phyloP scores from a whole-genome alignment of 2,113 vertebrate species.

The Ia io region DNA sequence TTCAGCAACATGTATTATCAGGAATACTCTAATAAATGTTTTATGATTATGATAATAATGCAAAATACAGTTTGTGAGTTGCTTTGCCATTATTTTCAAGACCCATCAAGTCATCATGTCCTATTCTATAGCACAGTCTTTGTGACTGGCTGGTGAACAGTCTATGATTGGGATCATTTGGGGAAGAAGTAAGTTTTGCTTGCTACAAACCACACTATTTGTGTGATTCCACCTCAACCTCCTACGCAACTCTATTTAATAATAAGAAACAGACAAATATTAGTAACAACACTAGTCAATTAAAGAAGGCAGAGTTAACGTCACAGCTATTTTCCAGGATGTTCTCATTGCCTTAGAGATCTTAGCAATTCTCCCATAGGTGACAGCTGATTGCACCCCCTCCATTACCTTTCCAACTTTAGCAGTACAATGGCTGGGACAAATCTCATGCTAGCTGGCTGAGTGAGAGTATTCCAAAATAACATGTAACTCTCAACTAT shows the following conservation, averaged over 20 bases:
- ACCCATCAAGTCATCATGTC: neutral
- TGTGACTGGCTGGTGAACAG: neutral
- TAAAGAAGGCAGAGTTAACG: neutral
- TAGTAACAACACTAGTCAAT: neutral
- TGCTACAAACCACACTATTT: neutral
- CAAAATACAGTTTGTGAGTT: neutral
- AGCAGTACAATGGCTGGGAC: neutral
- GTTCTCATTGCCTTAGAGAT: neutral
- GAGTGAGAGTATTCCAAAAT: neutral
- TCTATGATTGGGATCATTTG: neutral
- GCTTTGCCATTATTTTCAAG: neutral
- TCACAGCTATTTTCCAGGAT: neutral
- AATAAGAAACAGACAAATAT: neutral
- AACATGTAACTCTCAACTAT: too few relatives aligned
- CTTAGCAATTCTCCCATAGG: neutral
- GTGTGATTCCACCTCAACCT: neutral
- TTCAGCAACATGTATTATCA: neutral
- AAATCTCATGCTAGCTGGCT: neutral
- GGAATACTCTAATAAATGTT: neutral
- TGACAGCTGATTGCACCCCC: neutral
- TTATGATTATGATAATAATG: neutral
- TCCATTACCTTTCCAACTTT: neutral
- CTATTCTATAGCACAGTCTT: neutral
- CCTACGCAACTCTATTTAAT: neutral
- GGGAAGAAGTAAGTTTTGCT: neutral